Percentiles rank a stretch among this genome's conserved stretches.
Evolutionary conservation across 2,888 invertebrate species (phyloP).

Genomic region (Rhingia rostrata): DNA sequence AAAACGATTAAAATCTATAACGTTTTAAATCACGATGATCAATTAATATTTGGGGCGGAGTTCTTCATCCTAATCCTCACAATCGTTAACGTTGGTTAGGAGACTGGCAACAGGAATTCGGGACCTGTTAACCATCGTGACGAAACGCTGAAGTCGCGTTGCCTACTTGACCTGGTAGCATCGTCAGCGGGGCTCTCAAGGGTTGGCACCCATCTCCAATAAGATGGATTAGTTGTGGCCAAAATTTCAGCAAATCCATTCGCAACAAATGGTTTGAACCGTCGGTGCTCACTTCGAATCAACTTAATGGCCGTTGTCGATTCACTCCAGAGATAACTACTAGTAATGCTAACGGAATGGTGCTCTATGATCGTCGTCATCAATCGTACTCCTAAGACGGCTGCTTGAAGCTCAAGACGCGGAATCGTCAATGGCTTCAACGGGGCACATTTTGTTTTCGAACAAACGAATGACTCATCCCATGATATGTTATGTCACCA

Average conservation of each 20-base stretch:
- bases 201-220: conserved; percentile 74
- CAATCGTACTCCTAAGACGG: conserved; percentile 36
- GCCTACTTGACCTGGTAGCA: conserved; percentile 31
- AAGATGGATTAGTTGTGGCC: conserved; percentile 1
- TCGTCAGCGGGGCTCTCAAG: conserved; percentile 37
- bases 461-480: conserved; percentile 63
- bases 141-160: conserved; percentile 8
- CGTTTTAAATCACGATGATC: conserved; percentile 1
- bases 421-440: conserved; percentile 36
- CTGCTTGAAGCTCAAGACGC: conserved; percentile 51
- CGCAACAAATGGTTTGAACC: conserved; percentile 62
- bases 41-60: conserved; percentile 16
- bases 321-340: conserved; percentile 38
- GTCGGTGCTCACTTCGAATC: conserved; percentile 71
- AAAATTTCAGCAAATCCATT: conserved; percentile 49
- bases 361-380: conserved; percentile 12
- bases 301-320: conserved; percentile 66
- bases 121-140: no score
- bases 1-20: conserved; percentile 25
- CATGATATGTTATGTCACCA: no score
- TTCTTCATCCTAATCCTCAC: not conserved
- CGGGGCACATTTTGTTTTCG: conserved; percentile 56
- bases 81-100: no score
- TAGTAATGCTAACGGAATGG: conserved; percentile 19
- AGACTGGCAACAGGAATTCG: no score